Evolutionary conservation across 2,888 invertebrate genomes (phyloP).

Genomic region (Agrotis puta): DNA sequence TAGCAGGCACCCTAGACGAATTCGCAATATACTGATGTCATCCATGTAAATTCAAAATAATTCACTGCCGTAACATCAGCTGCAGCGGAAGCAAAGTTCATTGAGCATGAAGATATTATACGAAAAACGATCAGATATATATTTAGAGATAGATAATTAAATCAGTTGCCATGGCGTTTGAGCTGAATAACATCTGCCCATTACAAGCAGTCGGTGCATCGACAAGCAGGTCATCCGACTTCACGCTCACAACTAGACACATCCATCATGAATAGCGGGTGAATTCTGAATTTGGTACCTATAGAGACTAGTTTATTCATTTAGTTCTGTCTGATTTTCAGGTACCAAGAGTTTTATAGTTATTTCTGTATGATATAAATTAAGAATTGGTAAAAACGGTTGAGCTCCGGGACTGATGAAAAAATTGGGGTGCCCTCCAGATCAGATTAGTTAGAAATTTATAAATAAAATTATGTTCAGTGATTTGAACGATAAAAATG

Average conservation of each 20-base stretch:
- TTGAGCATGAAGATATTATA: constrained; percentile 52
- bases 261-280: constrained; percentile 79
- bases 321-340: not conserved
- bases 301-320: constrained; percentile 36
- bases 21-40: constrained; percentile 5
- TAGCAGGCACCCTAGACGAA: not conserved
- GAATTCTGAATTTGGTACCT: constrained; percentile 71
- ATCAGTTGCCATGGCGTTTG: constrained; percentile 78
- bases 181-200: constrained; percentile 82
- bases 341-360: not conserved
- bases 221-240: constrained; percentile 85
- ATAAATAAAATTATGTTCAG: no score
- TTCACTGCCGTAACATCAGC: constrained; percentile 50
- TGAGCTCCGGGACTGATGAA: no score
- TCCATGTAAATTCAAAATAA: constrained; percentile 21
- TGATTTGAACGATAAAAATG: no score
- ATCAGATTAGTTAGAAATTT: no score
- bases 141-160: constrained; percentile 59
- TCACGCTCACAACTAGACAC: constrained; percentile 76
- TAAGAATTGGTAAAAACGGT: not conserved
- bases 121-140: constrained; percentile 29
- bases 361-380: not conserved
- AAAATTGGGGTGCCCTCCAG: no score
- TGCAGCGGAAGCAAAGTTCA: constrained; percentile 60
- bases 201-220: constrained; percentile 84